These are phyloP conservation scores for Synaphobranchus kaupii DNA, from an alignment of 2,797 vertebrate genomes.

Conservation along the genomic window DNA sequence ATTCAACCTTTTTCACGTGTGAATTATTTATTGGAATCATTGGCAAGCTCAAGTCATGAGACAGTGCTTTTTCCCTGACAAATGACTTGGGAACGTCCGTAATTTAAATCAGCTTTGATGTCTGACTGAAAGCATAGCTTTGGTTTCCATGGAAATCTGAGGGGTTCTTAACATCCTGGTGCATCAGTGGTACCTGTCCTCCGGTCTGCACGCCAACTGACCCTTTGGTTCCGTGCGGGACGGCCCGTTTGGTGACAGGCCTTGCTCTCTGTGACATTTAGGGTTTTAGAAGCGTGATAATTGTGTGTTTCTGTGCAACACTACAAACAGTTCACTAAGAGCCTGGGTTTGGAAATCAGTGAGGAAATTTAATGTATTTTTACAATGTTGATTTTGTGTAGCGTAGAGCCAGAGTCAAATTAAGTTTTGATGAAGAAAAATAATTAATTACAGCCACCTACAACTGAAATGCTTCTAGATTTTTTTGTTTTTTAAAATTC, in stretches of 20 bases:
- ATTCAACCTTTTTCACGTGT: not conserved
- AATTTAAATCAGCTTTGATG: not conserved
- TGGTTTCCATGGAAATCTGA: not conserved
- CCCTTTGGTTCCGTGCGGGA: not conserved
- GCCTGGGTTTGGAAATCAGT: conserved; percentile 44
- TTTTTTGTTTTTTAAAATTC: conserved; percentile 20
- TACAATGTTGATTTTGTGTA: conserved; percentile 45
- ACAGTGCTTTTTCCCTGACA: not conserved
- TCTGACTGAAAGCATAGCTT: not conserved
- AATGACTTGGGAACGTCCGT: not conserved
- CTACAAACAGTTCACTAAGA: conserved; percentile 40
- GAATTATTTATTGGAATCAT: not conserved
- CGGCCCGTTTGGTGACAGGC: conserved; percentile 32
- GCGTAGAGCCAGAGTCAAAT: conserved; percentile 20
- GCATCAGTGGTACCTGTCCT: not conserved
- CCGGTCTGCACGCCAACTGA: not conserved
- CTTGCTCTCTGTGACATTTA: conserved; percentile 21
- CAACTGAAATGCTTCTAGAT: not conserved
- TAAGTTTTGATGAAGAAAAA: conserved; percentile 14
- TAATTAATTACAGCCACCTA: not conserved
- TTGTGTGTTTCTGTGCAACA: conserved; percentile 27
- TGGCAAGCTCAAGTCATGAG: not conserved
- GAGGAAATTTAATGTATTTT: conserved; percentile 34
- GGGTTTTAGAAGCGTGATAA: conserved; percentile 13
- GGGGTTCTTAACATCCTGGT: not conserved